Evolutionary conservation across 2,113 vertebrate genomes (phyloP).

Genomic region (Nesoenas mayeri): DNA sequence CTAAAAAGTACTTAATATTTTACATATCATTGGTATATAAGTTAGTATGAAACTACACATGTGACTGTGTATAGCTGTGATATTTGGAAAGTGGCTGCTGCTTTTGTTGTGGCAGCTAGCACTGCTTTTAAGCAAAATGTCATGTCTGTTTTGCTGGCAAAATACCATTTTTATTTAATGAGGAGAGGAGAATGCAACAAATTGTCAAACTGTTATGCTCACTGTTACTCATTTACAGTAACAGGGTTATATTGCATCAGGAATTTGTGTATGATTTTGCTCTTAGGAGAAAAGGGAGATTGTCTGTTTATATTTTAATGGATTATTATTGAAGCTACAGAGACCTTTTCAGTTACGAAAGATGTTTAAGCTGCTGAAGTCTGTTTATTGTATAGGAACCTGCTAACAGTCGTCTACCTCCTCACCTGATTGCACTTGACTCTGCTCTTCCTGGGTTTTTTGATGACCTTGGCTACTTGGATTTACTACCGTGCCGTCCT

Average conservation of each 20-base stretch:
- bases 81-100: background rate
- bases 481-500: slow-evolving; percentile 92
- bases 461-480: slow-evolving; percentile 93
- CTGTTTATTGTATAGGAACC: slow-evolving; percentile 80
- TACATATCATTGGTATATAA: background rate
- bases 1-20: background rate
- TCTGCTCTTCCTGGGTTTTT: slow-evolving; percentile 91
- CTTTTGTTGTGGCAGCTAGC: background rate
- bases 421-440: slow-evolving; percentile 95
- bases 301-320: background rate
- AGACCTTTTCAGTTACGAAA: background rate
- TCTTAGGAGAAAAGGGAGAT: background rate
- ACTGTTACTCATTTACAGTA: background rate
- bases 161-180: background rate
- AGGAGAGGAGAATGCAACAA: background rate
- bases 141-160: background rate
- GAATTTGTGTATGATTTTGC: background rate
- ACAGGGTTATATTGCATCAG: background rate
- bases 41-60: background rate
- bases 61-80: background rate
- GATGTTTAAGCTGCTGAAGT: background rate
- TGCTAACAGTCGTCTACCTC: slow-evolving; percentile 94
- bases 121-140: background rate
- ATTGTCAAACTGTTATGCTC: background rate
- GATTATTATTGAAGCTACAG: background rate